Evolutionary conservation across 1,140 invertebrate genomes (phyloP), one percentile per base, ranked within the genome.

Genomic region (Eueides isabella): DNA sequence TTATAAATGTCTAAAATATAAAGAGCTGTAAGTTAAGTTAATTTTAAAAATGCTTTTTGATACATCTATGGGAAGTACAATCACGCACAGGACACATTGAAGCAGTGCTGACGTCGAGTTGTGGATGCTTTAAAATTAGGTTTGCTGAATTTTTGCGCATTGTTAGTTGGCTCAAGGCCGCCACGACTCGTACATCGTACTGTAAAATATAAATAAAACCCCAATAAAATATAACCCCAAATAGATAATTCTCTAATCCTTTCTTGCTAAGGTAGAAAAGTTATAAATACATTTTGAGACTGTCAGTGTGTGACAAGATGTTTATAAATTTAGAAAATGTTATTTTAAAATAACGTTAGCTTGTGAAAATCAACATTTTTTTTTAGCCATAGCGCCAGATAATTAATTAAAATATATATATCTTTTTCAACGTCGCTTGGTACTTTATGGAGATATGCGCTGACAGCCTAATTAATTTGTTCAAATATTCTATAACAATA

Each of bases 201-300:
- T 38, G 35, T 38, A 38, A 12, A 26, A 55, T 23, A 55, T 11
- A 55, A 55, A 55, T 23, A 7, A 55, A 55, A 55, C 48, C 48
- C 48, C 48, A 55, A 4, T 55, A 55, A 19, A 23, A 55, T 55
- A 55, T 55, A n/a, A 55, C 48, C 48, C 48, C 48, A 55, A 26
- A 55, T 11, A 55, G 19, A 26, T 23, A 26, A 55, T n/a, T n/a
- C n/a, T n/a, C n/a, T n/a, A n/a, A 55, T 55, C 48, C 48, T 55
- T 26, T 55, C 48, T 55, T 7, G 23, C 9, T 55, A 12, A 48
- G n/a, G n/a, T 11, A 48, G n/a, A 48, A 48, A 48, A 48, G 6
- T 48, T 23, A 55, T 23, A 55, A 4, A 55, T 26, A 55, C 12
- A 23, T 55, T 4, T 23, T 2, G 12, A 26, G n/a, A n/a, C 48